Evolutionary conservation across 2,113 vertebrate species (phyloP).

Genomic region (Rhizomys pruinosus): DNA sequence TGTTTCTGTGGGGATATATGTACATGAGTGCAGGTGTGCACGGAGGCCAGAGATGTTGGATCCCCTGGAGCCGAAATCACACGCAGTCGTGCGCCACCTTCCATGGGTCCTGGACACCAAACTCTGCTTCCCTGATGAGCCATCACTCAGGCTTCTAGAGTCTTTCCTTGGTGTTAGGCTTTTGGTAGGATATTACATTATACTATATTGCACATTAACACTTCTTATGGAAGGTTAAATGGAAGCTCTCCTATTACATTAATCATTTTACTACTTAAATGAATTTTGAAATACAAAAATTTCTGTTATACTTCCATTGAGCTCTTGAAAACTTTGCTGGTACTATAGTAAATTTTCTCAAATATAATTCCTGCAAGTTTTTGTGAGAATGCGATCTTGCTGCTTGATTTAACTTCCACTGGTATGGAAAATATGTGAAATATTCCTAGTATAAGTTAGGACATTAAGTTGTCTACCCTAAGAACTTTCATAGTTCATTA

Average conservation of each 20-base stretch:
- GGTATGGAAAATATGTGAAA: not conserved
- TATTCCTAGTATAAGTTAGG: not conserved
- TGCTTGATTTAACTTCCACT: not conserved
- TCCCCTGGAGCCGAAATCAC: too few relatives aligned
- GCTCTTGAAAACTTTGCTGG: not conserved
- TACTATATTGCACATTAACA: not conserved
- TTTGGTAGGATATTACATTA: not conserved
- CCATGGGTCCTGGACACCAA: too few relatives aligned
- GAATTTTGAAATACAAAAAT: constrained; percentile 44
- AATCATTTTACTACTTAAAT: constrained; percentile 1
- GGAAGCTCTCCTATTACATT: not conserved
- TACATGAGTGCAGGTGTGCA: too few relatives aligned
- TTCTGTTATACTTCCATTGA: not conserved
- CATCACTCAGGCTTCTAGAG: not conserved
- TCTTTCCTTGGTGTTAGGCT: not conserved
- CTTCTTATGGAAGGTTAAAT: not conserved
- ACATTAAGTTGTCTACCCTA: not conserved
- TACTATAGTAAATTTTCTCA: not conserved
- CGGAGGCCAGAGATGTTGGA: too few relatives aligned
- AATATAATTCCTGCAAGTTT: constrained; percentile 24
- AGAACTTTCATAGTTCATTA: constrained; percentile 16
- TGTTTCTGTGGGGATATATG: too few relatives aligned
- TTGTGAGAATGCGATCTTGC: not conserved
- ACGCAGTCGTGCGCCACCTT: too few relatives aligned
- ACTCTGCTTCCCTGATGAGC: too few relatives aligned